These are phyloP conservation scores for Triops cancriformis DNA, from an alignment of 1,140 invertebrate genomes.

Conservation along the genomic window DNA sequence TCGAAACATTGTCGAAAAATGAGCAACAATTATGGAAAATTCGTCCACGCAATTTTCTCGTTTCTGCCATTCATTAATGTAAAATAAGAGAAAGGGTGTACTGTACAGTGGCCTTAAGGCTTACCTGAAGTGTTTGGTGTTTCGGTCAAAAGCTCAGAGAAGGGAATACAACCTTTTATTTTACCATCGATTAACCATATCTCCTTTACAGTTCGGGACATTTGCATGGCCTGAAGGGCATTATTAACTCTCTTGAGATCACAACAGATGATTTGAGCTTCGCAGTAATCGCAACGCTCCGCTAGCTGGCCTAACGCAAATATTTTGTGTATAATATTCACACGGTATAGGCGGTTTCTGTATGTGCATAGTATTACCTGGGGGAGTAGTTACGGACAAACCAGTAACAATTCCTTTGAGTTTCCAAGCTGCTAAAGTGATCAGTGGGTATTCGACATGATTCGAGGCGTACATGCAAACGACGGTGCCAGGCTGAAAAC, in stretches of 20 bases:
- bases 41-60: no score
- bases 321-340: not conserved
- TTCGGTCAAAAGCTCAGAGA: not conserved
- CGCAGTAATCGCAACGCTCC: not conserved
- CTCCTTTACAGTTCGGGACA: not conserved
- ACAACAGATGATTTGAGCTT: not conserved
- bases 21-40: no score
- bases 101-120: no score
- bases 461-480: not conserved
- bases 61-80: no score
- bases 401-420: not conserved
- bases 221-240: not conserved
- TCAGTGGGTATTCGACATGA: not conserved
- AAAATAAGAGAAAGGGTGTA: no score
- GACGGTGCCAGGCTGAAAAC: not conserved
- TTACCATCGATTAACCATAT: not conserved
- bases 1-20: no score
- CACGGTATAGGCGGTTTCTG: not conserved
- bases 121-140: not conserved
- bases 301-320: not conserved
- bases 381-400: not conserved
- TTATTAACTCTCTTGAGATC: not conserved
- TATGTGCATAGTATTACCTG: not conserved
- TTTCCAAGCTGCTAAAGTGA: not conserved
- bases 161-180: not conserved